Evolutionary conservation across 2,113 vertebrate species (phyloP).

Genomic region (Gopherus flavomarginatus): DNA sequence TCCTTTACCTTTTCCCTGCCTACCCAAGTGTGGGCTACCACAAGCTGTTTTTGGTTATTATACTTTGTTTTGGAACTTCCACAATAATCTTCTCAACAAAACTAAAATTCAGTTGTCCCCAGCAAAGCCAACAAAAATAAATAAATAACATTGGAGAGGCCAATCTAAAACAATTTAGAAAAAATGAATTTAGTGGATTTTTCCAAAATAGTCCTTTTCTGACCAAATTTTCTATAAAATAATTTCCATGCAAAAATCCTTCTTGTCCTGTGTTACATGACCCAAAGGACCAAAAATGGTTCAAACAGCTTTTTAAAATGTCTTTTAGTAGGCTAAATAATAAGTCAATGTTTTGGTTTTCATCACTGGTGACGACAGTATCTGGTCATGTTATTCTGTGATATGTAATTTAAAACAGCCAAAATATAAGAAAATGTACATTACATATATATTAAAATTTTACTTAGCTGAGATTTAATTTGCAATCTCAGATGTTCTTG

Average conservation of each 20-base stretch:
- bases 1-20: not conserved
- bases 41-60: not conserved
- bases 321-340: not conserved
- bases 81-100: not conserved
- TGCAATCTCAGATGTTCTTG: not conserved
- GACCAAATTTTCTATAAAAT: not conserved
- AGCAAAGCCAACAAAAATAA: not conserved
- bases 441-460: constrained; percentile 24
- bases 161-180: not conserved
- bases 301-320: not conserved
- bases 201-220: not conserved
- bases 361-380: not conserved
- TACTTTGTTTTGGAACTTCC: not conserved
- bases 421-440: constrained; percentile 6
- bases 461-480: not conserved
- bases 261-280: not conserved
- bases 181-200: not conserved
- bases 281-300: not conserved
- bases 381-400: not conserved
- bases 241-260: not conserved
- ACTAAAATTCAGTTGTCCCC: not conserved
- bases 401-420: not conserved
- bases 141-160: not conserved
- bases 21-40: not conserved
- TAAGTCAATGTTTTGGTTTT: not conserved